Conservation (phyloP, 1,140 invertebrate species). For the Cydia strobilella region DNA sequence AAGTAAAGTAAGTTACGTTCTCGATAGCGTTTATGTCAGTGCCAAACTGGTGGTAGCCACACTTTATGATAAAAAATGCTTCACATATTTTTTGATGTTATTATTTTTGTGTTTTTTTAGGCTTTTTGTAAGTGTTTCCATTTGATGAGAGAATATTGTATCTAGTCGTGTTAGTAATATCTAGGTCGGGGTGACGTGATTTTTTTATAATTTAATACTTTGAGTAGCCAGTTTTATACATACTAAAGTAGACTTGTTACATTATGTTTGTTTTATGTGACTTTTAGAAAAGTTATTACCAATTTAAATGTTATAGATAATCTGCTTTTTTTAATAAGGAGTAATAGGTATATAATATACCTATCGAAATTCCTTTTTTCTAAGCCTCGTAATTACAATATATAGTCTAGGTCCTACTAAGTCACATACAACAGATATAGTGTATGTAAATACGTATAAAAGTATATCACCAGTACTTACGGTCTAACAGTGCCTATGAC, state of each 20-base stretch:
- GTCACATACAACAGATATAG: constrained; percentile 11
- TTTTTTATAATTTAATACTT: constrained; percentile 63
- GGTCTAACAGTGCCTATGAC: constrained; percentile 28
- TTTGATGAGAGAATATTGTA: constrained; percentile 59
- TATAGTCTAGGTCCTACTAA: neutral
- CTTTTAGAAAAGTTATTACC: neutral
- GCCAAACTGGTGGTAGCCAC: no score
- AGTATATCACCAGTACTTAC: constrained; percentile 29
- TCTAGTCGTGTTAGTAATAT: constrained; percentile 49
- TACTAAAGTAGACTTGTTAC: constrained; percentile 43
- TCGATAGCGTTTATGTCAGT: no score
- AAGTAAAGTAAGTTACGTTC: no score
- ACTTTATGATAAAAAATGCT: no score
- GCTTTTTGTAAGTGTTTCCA: constrained; percentile 60
- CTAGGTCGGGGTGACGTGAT: constrained; percentile 53
- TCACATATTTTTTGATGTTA: constrained; percentile 52
- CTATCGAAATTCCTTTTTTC: neutral
- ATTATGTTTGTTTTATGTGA: constrained; percentile 42
- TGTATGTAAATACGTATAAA: constrained; percentile 31
- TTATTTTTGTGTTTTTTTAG: constrained; percentile 57
- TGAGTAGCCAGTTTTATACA: constrained; percentile 57
- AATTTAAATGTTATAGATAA: constrained; percentile 6
- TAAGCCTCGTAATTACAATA: neutral
- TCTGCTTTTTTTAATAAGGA: neutral
- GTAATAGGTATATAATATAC: neutral